Conservation (phyloP, 2,113 vertebrate genomes). For the Crotalus tigris region DNA sequence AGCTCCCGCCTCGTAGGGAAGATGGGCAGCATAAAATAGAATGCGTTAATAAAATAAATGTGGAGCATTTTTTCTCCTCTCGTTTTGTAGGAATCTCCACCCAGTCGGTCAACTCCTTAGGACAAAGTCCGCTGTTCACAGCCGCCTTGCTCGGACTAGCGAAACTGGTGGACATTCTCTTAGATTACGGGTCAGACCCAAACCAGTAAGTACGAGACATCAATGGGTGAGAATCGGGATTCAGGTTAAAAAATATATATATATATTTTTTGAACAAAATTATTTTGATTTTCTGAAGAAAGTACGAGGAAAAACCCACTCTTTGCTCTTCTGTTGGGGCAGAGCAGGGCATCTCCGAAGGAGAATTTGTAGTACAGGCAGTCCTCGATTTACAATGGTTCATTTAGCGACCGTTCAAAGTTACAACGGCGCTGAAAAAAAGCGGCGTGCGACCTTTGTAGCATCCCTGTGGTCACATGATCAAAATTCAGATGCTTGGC, state of each 20-base stretch:
- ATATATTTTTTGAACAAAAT: neutral
- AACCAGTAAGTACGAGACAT: slow-evolving; percentile 76
- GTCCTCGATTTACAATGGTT: no score
- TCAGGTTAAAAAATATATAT: neutral
- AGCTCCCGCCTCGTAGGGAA: neutral
- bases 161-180: slow-evolving; percentile 73
- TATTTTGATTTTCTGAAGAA: neutral
- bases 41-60: neutral
- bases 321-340: neutral
- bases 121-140: slow-evolving; percentile 80
- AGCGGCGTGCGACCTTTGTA: no score
- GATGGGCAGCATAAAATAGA: neutral
- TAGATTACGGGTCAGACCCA: slow-evolving; percentile 77
- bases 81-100: slow-evolving; percentile 67
- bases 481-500: no score
- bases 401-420: no score
- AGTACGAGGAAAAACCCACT: neutral
- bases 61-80: neutral
- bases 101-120: slow-evolving; percentile 76
- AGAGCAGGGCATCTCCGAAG: neutral
- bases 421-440: no score
- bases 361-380: neutral
- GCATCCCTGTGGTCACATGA: no score
- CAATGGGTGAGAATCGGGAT: neutral
- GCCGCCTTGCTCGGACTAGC: slow-evolving; percentile 76